A percentile compares a stretch with the other conserved stretches of the same genome.
Conservation (phyloP, 2,797 vertebrate genomes). For the Myiotriccus ornatus region DNA sequence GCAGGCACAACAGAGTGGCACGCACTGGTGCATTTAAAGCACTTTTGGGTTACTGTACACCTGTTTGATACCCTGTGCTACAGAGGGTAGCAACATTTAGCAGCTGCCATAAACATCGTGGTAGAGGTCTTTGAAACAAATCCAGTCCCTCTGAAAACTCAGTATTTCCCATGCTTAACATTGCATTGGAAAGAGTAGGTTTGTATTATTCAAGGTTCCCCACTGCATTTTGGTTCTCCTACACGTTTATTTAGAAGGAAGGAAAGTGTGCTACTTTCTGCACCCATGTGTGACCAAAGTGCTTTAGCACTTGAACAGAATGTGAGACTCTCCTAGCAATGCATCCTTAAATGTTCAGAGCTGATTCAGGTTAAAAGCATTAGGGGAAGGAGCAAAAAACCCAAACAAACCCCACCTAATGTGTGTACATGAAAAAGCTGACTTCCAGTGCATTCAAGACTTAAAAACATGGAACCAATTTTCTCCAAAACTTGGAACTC, state of each 20-base stretch:
- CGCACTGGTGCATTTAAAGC: accelerated
- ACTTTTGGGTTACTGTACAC: neutral
- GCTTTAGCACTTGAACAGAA: conserved; percentile 23
- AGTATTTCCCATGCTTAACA: neutral
- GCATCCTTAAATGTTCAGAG: conserved; percentile 26
- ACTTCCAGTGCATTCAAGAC: conserved; percentile 30
- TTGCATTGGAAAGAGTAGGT: neutral
- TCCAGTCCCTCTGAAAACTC: neutral
- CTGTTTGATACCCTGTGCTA: neutral
- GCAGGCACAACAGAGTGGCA: neutral
- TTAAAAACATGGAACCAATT: conserved; percentile 58
- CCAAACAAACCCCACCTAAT: neutral
- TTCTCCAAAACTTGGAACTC: conserved; percentile 52
- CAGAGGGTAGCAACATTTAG: neutral
- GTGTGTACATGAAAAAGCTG: conserved; percentile 20
- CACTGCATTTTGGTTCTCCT: neutral
- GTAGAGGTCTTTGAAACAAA: neutral
- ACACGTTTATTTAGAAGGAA: neutral
- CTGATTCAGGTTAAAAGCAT: conserved; percentile 63
- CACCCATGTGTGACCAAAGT: conserved; percentile 37
- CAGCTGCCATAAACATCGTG: neutral
- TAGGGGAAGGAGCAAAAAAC: neutral
- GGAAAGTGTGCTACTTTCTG: neutral
- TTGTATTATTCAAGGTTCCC: conserved; percentile 43
- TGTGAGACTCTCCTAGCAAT: conserved; percentile 8